Evolutionary conservation across 2,888 invertebrate genomes (phyloP).

Genomic region (Drosophila ochracea): DNA sequence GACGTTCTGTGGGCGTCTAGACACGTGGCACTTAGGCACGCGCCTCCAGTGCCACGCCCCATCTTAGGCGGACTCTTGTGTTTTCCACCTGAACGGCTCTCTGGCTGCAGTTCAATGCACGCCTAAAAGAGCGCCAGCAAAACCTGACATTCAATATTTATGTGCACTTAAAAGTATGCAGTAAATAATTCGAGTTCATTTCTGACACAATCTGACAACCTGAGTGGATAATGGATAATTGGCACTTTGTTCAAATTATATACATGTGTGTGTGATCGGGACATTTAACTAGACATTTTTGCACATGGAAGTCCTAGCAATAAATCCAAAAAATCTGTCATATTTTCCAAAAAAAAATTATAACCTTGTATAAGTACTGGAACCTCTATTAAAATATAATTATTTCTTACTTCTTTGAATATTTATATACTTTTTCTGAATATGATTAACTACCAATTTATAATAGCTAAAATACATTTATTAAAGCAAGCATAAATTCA

Average conservation of each 20-base stretch:
- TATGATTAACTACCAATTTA: neutral
- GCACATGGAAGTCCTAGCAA: fast-evolving
- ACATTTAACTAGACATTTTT: neutral
- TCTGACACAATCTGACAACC: neutral
- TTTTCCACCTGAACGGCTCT: slow-evolving; percentile 9
- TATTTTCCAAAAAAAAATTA: too few species aligned
- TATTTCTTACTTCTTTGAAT: neutral
- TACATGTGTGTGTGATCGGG: neutral
- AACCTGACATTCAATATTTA: slow-evolving; percentile 49
- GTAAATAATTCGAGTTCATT: slow-evolving; percentile 8
- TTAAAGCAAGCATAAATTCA: neutral
- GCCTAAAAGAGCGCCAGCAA: slow-evolving; percentile 50
- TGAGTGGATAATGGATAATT: neutral
- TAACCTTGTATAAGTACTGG: too few species aligned
- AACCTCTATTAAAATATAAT: neutral
- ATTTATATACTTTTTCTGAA: neutral
- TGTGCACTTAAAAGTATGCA: slow-evolving; percentile 62
- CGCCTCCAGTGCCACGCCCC: slow-evolving; percentile 41
- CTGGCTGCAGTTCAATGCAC: slow-evolving; percentile 29
- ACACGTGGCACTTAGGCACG: slow-evolving; percentile 69
- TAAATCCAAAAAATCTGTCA: neutral
- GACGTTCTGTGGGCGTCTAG: slow-evolving; percentile 64
- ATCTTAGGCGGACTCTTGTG: slow-evolving; percentile 6
- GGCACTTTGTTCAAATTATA: neutral
- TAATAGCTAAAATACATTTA: neutral